Conservation (phyloP, 2,888 invertebrate genomes). For the Hirtodrosophila alboralis region DNA sequence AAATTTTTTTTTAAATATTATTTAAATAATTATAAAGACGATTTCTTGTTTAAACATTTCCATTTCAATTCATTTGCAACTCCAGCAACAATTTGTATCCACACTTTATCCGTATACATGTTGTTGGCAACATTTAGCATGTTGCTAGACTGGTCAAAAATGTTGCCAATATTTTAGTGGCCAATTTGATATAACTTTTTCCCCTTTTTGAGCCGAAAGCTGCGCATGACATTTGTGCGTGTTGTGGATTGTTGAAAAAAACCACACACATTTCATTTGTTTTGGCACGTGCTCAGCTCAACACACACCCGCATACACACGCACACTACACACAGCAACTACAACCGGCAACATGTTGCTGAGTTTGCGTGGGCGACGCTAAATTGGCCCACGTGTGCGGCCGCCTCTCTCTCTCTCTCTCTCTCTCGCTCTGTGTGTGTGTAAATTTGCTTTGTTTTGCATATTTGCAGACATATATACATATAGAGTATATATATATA, state of each 20-base stretch:
- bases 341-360: slow-evolving; percentile 64
- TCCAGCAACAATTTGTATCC: neutral
- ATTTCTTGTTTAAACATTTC: too few species aligned
- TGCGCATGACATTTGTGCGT: slow-evolving; percentile 47
- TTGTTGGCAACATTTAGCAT: slow-evolving; percentile 4
- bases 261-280: slow-evolving; percentile 42
- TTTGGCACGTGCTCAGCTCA: slow-evolving; percentile 61
- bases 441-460: slow-evolving; percentile 29
- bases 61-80: too few species aligned
- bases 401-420: slow-evolving; percentile 12
- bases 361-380: slow-evolving; percentile 55
- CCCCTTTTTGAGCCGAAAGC: slow-evolving; percentile 28
- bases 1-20: too few species aligned
- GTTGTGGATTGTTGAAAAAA: slow-evolving; percentile 67
- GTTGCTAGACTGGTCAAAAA: slow-evolving; percentile 1
- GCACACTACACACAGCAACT: slow-evolving; percentile 10
- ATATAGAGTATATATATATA: slow-evolving; percentile 1
- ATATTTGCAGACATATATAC: slow-evolving; percentile 14
- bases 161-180: slow-evolving; percentile 24
- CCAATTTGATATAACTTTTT: too few species aligned
- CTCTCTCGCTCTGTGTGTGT: slow-evolving; percentile 8
- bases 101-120: neutral
- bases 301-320: slow-evolving; percentile 12
- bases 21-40: slow-evolving; percentile 1
- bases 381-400: slow-evolving; percentile 42